Evolutionary conservation across 2,797 vertebrate species (phyloP), one percentile per base, ranked within the genome.

Genomic region (Scleropages formosus): DNA sequence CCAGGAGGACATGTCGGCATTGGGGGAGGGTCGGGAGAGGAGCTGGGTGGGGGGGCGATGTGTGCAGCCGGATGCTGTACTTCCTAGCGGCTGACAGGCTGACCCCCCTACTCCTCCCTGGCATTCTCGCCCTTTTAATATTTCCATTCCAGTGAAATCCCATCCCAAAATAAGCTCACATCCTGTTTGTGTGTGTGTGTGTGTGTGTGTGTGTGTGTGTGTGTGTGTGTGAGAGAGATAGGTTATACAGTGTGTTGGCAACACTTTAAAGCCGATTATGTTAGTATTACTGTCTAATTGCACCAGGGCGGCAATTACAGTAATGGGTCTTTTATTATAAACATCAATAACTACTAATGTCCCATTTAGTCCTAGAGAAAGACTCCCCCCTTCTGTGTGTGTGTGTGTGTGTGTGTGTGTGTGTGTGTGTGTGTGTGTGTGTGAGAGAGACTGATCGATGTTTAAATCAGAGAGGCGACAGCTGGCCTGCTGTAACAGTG

Each of bases 401-500:
- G 18, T 66, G 53, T 15, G 9, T 49, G 49, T 9, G 9, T 7
- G 12, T 58, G 53, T 58, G 18, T 66, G 16, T 24, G 58, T n/a
- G 20, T 39, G 31, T 2, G 31, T 2, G 31, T 2, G 31, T 2
- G 31, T 2, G 31, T 2, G 22, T n/a, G 56, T 61, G 44, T 46
- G 72, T 16, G 22, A 8, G 24, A 20, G 26, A 13, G 27, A 11
- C 66, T 27, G 39, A 62, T 24, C 39, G 13, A 15, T 46, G 20
- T 66, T 27, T 59, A 44, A 75, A 75, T 39, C n/a, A 27, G 18
- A 22, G 20, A 26, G 49, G 56, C 9, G 51, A 44, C 74, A 69
- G 74, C 74, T 75, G 74, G 65, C 31, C 18, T 44, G 18, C 65
- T 72, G 46, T 75, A 53, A 20, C n/a, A 26, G 46, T 46, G 53